Evolutionary conservation across 2,797 vertebrate genomes (phyloP).

Genomic region (Argya squamiceps): DNA sequence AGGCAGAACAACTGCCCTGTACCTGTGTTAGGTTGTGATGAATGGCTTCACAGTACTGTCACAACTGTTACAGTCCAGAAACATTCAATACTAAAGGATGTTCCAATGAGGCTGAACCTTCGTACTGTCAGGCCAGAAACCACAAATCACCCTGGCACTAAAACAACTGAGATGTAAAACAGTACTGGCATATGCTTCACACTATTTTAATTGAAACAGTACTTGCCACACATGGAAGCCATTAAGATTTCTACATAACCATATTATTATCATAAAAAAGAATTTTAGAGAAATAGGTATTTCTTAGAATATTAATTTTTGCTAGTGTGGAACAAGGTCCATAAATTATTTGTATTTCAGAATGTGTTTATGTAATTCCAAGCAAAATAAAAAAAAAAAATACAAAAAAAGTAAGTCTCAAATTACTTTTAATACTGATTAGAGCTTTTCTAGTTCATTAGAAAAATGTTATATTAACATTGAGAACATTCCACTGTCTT

Average conservation of each 20-base stretch:
- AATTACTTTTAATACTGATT: conserved; percentile 63
- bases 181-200: background rate
- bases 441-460: conserved; percentile 50
- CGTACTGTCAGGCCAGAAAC: background rate
- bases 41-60: background rate
- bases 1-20: background rate
- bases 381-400: background rate
- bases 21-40: background rate
- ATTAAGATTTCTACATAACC: background rate
- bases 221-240: background rate
- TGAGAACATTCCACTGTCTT: conserved; percentile 12
- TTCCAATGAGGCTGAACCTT: background rate
- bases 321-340: background rate
- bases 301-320: background rate
- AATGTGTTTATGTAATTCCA: background rate
- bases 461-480: conserved; percentile 51
- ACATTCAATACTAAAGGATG: background rate
- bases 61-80: background rate
- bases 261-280: background rate
- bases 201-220: background rate
- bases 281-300: background rate
- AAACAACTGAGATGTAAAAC: background rate
- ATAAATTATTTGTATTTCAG: background rate
- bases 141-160: background rate
- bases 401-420: background rate